Evolutionary conservation across 2,888 invertebrate species (phyloP).

Genomic region (Linnaemya vulpina): DNA sequence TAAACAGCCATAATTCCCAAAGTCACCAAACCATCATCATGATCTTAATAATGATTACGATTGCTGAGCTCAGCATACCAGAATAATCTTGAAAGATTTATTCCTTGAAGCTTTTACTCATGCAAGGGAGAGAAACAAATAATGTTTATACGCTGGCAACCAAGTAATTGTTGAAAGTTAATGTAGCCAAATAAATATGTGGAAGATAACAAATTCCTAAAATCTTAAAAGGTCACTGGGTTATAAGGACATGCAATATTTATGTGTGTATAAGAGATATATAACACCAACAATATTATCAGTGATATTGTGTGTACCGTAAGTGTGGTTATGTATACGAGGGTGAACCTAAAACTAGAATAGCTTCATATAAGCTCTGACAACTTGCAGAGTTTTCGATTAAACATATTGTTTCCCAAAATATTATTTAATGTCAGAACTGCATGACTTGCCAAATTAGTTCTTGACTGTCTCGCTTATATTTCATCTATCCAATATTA

Average conservation of each 20-base stretch:
- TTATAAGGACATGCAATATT: slow-evolving; percentile 65
- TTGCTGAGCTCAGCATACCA: slow-evolving; percentile 1
- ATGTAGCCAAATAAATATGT: slow-evolving; percentile 12
- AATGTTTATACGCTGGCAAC: too few relatives aligned
- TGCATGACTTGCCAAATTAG: too few relatives aligned
- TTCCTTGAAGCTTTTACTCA: background rate
- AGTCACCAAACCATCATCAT: too few relatives aligned
- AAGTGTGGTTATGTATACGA: too few relatives aligned
- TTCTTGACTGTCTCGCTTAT: too few relatives aligned
- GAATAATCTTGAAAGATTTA: background rate
- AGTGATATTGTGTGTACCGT: background rate
- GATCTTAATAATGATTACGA: slow-evolving; percentile 9
- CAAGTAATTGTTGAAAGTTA: slow-evolving; percentile 25
- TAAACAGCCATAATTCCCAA: slow-evolving; percentile 28
- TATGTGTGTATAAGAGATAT: background rate
- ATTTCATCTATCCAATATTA: too few relatives aligned
- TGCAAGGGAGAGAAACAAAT: background rate
- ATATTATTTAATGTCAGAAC: too few relatives aligned
- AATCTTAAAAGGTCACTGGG: slow-evolving; percentile 62
- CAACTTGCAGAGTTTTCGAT: too few relatives aligned
- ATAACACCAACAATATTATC: background rate
- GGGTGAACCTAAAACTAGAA: too few relatives aligned
- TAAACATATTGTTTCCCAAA: too few relatives aligned
- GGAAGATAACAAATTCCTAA: slow-evolving; percentile 2
- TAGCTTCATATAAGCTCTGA: too few relatives aligned